Conservation (phyloP, 2,113 vertebrate genomes). For the Amphilophus citrinellus region DNA sequence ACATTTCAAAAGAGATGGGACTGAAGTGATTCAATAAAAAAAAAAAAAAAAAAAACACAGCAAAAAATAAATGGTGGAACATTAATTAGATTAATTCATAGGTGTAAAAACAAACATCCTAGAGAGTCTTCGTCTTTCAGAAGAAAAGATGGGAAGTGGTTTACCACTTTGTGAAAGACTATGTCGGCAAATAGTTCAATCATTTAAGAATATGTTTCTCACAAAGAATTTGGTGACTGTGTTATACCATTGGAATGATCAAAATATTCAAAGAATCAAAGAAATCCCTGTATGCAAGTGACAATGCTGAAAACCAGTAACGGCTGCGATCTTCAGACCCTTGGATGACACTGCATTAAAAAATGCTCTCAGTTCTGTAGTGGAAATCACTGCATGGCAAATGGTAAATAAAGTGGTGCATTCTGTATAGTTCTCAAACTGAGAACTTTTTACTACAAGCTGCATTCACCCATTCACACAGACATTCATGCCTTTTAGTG, state of each 20-base stretch:
- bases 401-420: too few species aligned
- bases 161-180: too few species aligned
- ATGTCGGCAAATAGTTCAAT: background rate
- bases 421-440: too few species aligned
- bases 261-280: background rate
- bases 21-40: too few species aligned
- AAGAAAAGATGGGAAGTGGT: background rate
- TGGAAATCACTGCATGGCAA: too few species aligned
- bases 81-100: background rate
- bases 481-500: too few species aligned
- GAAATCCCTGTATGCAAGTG: background rate
- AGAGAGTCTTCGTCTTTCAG: background rate
- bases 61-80: background rate
- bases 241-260: background rate
- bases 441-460: too few species aligned
- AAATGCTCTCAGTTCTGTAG: background rate
- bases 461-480: too few species aligned
- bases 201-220: background rate
- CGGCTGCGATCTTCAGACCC: background rate
- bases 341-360: background rate
- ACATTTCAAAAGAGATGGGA: background rate
- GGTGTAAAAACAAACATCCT: background rate
- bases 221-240: background rate
- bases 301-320: background rate
- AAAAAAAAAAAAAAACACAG: too few species aligned